Evolutionary conservation across 2,888 invertebrate species (phyloP), one percentile per base, ranked within the genome.

Genomic region (Cheiracanthium punctorium): DNA sequence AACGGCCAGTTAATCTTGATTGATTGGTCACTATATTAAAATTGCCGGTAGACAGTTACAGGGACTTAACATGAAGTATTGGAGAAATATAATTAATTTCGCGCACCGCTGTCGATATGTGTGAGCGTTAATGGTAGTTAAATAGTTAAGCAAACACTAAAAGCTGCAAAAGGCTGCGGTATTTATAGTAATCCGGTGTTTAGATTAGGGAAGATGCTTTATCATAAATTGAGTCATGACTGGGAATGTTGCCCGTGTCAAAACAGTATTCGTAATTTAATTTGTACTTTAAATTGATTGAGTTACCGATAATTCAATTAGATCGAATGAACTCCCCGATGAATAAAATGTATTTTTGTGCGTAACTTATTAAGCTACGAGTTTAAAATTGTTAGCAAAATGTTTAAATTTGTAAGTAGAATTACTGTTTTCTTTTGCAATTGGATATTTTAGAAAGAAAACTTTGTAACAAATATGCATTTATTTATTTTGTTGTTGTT

Each of bases 1-100:
- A 85, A 79, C 79, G 74, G 58, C 58, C 79, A 74, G 84, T 74
- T 85, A 74, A 70, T 79, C 73, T 67, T 85, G 84, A 85, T 80
- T 73, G 79, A 85, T 82, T 58, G 70, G 58, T 33, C 28, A 43
- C 67, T 52, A 69, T 76, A 82, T 82, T 82, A 70, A 82, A 82
- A 82, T 82, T 73, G 58, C 20, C 24, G 24, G 24, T 1, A 58
- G 58, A 58, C 58, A 58, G 58, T 58, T 58, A 58, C 58, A 58
- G 20, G 58, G 14, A 58, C 20, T 58, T 24, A n/a, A 2, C 24
- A 58, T 58, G 58, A 24, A 58, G 24, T 58, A 58, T 58, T n/a
- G 24, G 58, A 58, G 58, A 58, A 58, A 24, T 24, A 24, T 58
- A 58, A 58, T 58, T 58, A 58, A 58, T 58, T 58, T 58, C 12